Evolutionary conservation across 2,113 vertebrate species (phyloP).

Genomic region (Rhodinocichla rosea): DNA sequence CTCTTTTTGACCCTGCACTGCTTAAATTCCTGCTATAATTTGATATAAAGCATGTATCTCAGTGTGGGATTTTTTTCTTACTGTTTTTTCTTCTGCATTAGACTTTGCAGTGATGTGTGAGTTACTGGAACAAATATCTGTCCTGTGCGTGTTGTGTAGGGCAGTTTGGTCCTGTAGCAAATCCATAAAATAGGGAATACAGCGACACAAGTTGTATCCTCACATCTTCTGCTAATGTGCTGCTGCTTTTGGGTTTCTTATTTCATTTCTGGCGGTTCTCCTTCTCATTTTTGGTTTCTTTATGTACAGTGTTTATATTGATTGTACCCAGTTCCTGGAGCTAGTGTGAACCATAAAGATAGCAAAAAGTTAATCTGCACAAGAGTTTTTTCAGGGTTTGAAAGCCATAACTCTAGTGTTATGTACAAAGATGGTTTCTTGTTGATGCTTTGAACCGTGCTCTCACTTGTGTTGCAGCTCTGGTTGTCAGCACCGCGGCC

Average conservation of each 20-base stretch:
- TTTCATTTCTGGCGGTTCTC: neutral
- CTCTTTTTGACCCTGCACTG: neutral
- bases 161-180: neutral
- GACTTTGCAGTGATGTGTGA: neutral
- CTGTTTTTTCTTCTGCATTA: neutral
- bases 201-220: neutral
- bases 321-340: neutral
- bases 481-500: constrained; percentile 89
- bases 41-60: neutral
- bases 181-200: neutral
- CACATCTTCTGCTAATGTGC: neutral
- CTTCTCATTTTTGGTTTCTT: neutral
- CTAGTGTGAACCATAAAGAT: neutral
- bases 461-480: constrained; percentile 75
- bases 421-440: neutral
- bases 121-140: neutral
- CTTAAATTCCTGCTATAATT: neutral
- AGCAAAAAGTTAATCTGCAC: neutral
- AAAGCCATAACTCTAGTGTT: neutral
- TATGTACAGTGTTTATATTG: neutral
- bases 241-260: neutral
- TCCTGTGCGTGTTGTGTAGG: neutral
- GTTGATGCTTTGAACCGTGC: neutral
- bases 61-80: neutral
- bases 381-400: neutral